A percentile compares a stretch with the other conserved stretches of the same genome.
These are phyloP conservation scores for Tauraco erythrolophus DNA, from an alignment of 2,113 vertebrate species.

Conservation along the genomic window DNA sequence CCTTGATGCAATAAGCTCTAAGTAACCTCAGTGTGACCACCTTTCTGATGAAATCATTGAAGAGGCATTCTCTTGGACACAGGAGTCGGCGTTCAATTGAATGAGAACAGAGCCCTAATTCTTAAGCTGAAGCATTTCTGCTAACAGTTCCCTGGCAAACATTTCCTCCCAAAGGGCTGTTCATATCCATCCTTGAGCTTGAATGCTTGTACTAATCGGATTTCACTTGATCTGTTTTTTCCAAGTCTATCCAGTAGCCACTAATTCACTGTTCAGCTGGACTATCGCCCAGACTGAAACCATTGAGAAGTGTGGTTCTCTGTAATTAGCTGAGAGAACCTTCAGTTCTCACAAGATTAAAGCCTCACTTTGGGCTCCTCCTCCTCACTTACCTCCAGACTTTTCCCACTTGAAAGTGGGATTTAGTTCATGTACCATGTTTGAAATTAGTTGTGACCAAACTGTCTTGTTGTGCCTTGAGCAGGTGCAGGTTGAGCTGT, in stretches of 20 bases:
- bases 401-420: neutral
- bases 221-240: neutral
- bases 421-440: rapidly evolving
- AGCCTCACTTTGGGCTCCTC: neutral
- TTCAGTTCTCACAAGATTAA: neutral
- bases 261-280: neutral
- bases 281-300: neutral
- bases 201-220: neutral
- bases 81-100: neutral
- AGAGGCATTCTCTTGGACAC: neutral
- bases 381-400: neutral
- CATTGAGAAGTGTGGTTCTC: neutral
- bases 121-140: neutral
- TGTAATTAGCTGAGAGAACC: neutral
- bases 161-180: neutral
- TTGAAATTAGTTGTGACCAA: neutral
- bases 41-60: neutral
- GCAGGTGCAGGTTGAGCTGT: neutral
- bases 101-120: neutral
- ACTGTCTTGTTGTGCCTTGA: neutral
- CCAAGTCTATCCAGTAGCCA: neutral
- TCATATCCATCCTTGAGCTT: neutral
- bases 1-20: neutral
- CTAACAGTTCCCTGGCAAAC: neutral
- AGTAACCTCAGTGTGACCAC: neutral